A percentile compares a stretch with the other conserved stretches of the same genome.
Conservation (phyloP, 1,140 invertebrate genomes). For the Drosophila nigrodunni region DNA sequence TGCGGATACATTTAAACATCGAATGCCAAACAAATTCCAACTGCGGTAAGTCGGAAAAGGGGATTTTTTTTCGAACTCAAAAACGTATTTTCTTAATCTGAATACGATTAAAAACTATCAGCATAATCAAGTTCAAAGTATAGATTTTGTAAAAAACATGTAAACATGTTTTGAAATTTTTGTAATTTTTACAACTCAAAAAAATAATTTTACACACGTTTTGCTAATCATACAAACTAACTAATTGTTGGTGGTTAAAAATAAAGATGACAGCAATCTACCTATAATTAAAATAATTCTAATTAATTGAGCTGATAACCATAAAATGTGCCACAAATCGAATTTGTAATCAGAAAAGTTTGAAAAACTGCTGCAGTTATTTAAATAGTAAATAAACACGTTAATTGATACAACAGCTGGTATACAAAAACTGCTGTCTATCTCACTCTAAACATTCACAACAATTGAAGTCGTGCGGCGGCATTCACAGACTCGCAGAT, state of each 20-base stretch:
- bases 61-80: background rate
- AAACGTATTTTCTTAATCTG: no score
- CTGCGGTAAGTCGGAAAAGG: slow-evolving; percentile 54
- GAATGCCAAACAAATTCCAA: slow-evolving; percentile 14
- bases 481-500: slow-evolving; percentile 28
- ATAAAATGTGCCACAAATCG: no score
- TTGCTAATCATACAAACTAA: slow-evolving; percentile 4
- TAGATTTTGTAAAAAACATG: background rate
- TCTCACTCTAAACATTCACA: background rate
- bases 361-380: background rate
- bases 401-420: no score
- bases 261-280: no score
- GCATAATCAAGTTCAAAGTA: background rate
- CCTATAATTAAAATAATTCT: no score
- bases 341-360: no score
- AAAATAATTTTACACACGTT: no score
- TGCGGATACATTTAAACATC: slow-evolving; percentile 48
- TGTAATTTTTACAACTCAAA: no score
- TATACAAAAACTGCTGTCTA: no score
- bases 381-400: background rate
- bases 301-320: no score
- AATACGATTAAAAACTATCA: background rate
- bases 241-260: no score
- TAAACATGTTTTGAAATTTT: no score
- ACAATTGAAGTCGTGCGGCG: slow-evolving; percentile 31